Evolutionary conservation across 2,113 vertebrate species (phyloP).

Genomic region (Nothobranchius kuhntae): DNA sequence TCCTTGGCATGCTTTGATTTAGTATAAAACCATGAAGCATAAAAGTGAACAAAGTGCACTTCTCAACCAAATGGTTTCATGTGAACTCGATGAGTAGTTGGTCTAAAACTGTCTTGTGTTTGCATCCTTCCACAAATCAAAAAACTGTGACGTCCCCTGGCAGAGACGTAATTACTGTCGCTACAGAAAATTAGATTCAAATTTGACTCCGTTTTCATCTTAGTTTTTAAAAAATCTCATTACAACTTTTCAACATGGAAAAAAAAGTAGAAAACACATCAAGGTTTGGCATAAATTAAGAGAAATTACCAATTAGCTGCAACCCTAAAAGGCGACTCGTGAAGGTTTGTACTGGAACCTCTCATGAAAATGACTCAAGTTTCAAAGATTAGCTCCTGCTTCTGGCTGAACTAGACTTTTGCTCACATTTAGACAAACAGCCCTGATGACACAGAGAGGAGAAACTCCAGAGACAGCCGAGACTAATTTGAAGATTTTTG

Average conservation of each 20-base stretch:
- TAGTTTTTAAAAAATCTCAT: neutral
- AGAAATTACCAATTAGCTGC: conserved; percentile 2
- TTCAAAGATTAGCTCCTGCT: conserved; percentile 24
- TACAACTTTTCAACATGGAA: neutral
- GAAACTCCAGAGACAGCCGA: conserved; percentile 20
- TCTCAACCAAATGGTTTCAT: conserved; percentile 23
- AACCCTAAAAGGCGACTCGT: conserved; percentile 1
- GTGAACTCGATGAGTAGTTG: conserved; percentile 14
- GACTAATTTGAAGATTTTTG: conserved; percentile 47
- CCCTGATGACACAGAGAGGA: conserved; percentile 28
- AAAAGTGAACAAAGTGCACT: conserved; percentile 18
- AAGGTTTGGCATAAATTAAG: neutral
- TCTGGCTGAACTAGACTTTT: conserved; percentile 42
- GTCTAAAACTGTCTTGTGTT: neutral
- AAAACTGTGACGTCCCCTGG: conserved; percentile 15
- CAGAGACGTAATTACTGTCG: conserved; percentile 13
- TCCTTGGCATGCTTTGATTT: neutral
- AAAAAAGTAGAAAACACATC: conserved; percentile 2
- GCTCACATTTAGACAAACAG: conserved; percentile 43
- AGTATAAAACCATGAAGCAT: conserved; percentile 9
- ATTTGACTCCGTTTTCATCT: neutral
- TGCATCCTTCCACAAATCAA: conserved; percentile 9
- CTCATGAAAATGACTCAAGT: conserved; percentile 29
- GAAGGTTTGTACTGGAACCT: conserved; percentile 10
- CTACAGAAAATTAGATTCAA: conserved; percentile 4